These are phyloP conservation scores for Eremobia ochroleuca DNA, from an alignment of 2,888 invertebrate species.

Conservation along the genomic window DNA sequence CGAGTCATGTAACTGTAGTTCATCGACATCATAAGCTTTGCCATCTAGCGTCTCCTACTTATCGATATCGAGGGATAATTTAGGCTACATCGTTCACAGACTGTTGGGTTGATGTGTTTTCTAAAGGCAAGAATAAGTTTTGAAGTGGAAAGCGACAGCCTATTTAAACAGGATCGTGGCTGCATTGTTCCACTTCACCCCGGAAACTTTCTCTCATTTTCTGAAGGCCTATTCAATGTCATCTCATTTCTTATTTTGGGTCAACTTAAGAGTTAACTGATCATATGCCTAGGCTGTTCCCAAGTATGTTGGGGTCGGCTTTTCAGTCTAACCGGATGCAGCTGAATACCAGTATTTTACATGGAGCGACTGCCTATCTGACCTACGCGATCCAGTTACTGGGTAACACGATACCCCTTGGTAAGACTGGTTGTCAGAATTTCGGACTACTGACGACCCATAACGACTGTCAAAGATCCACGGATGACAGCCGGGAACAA, in stretches of 20 bases:
- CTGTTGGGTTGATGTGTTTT: neutral
- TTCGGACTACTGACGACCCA: too few relatives aligned
- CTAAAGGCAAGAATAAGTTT: neutral
- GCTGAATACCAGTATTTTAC: too few relatives aligned
- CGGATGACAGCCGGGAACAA: too few relatives aligned
- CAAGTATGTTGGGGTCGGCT: too few relatives aligned
- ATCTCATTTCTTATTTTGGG: neutral
- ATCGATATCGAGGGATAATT: neutral
- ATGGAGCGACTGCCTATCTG: too few relatives aligned
- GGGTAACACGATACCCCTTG: too few relatives aligned
- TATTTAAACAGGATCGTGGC: neutral
- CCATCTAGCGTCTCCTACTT: neutral
- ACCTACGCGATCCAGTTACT: too few relatives aligned
- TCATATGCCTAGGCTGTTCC: too few relatives aligned
- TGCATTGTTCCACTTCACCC: neutral
- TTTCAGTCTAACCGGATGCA: too few relatives aligned
- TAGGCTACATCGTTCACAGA: neutral
- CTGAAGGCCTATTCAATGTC: neutral
- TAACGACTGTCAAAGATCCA: too few relatives aligned
- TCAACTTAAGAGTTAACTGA: too few relatives aligned
- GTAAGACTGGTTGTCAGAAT: too few relatives aligned
- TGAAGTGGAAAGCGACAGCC: neutral
- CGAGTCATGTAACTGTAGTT: neutral
- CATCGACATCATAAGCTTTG: neutral
- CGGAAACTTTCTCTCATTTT: neutral